A percentile compares a stretch with the other conserved stretches of the same genome.
Evolutionary conservation across 2,888 invertebrate species (phyloP).

Genomic region (Branchinecta sandiegonensis): DNA sequence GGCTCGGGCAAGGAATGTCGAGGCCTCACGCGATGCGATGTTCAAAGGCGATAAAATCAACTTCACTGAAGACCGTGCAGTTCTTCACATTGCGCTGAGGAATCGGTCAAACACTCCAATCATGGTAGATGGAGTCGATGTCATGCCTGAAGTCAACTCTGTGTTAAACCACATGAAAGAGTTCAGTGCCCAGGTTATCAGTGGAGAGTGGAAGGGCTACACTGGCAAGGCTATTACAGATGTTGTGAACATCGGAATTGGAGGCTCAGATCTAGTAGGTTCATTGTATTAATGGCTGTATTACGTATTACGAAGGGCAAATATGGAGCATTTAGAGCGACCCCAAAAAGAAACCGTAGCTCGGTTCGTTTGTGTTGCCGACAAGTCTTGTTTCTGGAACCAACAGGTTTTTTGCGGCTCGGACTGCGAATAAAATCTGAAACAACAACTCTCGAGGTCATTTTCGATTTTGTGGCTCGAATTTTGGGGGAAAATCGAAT

Average conservation of each 20-base stretch:
- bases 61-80: slow-evolving; percentile 90
- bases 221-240: slow-evolving; percentile 90
- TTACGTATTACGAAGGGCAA: too few relatives aligned
- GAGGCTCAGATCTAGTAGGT: slow-evolving; percentile 67
- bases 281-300: too few relatives aligned
- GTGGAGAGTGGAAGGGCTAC: slow-evolving; percentile 50
- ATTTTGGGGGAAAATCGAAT: too few relatives aligned
- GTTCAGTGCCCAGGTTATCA: slow-evolving; percentile 52
- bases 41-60: slow-evolving; percentile 87
- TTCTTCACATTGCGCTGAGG: slow-evolving; percentile 83
- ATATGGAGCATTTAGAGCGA: too few relatives aligned
- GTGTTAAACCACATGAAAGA: slow-evolving; percentile 89
- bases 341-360: too few relatives aligned
- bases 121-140: slow-evolving; percentile 68
- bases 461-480: too few relatives aligned
- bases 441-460: too few relatives aligned
- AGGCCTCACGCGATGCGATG: slow-evolving; percentile 77
- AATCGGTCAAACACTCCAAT: slow-evolving; percentile 67
- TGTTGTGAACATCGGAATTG: slow-evolving; percentile 98
- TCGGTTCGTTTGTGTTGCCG: too few relatives aligned
- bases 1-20: slow-evolving; percentile 60
- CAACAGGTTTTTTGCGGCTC: too few relatives aligned
- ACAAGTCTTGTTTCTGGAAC: too few relatives aligned
- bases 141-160: slow-evolving; percentile 78
- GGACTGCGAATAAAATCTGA: too few relatives aligned